Conservation (phyloP, 2,797 vertebrate species). For the Hydrophis major region DNA sequence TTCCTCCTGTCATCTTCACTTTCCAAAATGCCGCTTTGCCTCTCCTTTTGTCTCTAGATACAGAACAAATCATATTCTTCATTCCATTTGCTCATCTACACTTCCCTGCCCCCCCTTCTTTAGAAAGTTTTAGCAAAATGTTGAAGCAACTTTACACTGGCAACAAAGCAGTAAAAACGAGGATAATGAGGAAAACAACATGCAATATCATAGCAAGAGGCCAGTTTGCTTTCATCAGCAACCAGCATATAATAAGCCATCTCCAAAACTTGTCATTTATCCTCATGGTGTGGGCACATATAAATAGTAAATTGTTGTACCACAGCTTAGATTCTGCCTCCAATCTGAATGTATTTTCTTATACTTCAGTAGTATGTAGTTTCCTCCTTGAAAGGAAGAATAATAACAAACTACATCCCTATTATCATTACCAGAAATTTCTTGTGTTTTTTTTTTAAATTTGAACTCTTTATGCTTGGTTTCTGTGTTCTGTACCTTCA, state of each 20-base stretch:
- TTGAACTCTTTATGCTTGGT: not conserved
- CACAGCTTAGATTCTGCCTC: not conserved
- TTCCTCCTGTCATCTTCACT: constrained; percentile 53
- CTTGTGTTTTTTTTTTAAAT: not conserved
- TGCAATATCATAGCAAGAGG: not conserved
- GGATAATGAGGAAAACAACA: not conserved
- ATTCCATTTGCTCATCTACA: not conserved
- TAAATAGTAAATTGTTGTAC: not conserved
- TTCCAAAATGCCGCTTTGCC: constrained; percentile 50
- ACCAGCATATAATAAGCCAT: no score
- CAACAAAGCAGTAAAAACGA: not conserved
- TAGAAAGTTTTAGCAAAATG: not conserved
- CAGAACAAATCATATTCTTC: not conserved
- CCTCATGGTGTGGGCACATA: not conserved
- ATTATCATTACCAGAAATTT: not conserved
- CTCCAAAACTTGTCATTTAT: not conserved
- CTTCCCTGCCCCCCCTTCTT: no score
- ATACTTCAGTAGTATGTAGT: not conserved
- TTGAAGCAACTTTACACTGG: not conserved
- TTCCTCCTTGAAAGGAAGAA: not conserved
- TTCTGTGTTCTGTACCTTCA: not conserved
- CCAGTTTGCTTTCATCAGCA: not conserved
- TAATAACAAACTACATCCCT: not conserved
- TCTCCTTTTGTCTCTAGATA: constrained; percentile 40
- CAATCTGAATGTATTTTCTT: not conserved